Base-by-base conservation (phyloP, 1,140 invertebrate species). In the Cepaea nemoralis region DNA sequence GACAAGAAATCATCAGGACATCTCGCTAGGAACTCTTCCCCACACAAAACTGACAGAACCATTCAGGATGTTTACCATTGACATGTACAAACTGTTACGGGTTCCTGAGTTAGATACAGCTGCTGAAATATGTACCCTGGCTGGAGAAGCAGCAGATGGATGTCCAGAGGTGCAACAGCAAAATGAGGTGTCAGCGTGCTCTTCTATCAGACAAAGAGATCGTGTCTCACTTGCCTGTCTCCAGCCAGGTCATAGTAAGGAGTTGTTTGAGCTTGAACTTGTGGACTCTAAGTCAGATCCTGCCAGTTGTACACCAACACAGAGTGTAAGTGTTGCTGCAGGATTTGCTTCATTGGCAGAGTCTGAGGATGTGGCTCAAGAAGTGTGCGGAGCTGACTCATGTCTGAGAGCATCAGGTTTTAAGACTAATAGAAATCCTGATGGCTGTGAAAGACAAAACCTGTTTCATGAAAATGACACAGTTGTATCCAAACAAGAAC, bases 61-160 rank as follows among this genome's bases (percentile, higher is more conserved):
- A 69, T 79, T 79, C 27, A 79, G 35, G 42, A 79, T 79, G 24
- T 79, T 79, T 27, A 67, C 77, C 2, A 35, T 79, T 10, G 48
- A 69, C 31, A 22, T 77, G 0, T 33, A 16, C 40, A 74, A 48
- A 50, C n/a, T 63, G 2, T 63, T 63, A 39, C 35, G 37, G 5
- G 2, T 19, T 0, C 19, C 40, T 71, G 69, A 71, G 24, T 37
- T 6, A 71, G 37, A 39, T 12, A 71, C 69, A 71, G 31, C 14
- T 40, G n/a, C 37, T 71, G 69, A 71, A 67, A 71, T 8, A 69
- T 37, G 31, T n/a, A n/a, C n/a, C n/a, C n/a, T n/a, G n/a, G n/a
- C n/a, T n/a, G n/a, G n/a, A n/a, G n/a, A 69, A 33, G 22, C n/a
- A 63, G 59, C n/a, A 22, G 33, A 3, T 10, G 33, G 3, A 31